A percentile compares a stretch with the other conserved stretches of the same genome.
These are phyloP conservation scores for Aphidius colemani DNA, from an alignment of 2,888 invertebrate species.

Conservation along the genomic window DNA sequence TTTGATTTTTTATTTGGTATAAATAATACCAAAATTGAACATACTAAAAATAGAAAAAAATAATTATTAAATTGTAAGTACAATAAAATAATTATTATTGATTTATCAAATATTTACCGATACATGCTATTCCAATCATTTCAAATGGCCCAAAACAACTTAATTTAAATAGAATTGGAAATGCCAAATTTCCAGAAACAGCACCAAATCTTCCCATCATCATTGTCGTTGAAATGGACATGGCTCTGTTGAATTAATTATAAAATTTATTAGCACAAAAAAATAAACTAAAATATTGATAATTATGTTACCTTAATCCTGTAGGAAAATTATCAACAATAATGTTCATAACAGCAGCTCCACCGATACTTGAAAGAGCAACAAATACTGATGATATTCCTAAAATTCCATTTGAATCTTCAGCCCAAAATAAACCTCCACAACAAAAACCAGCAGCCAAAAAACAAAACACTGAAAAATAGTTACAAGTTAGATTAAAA, in stretches of 20 bases:
- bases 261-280: not conserved
- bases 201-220: conserved; percentile 76
- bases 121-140: conserved; percentile 67
- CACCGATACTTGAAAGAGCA: conserved; percentile 59
- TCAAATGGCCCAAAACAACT: conserved; percentile 77
- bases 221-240: conserved; percentile 73
- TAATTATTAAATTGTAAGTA: conserved; percentile 2
- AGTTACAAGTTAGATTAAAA: conserved; percentile 5
- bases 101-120: conserved; percentile 59
- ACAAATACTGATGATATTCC: conserved; percentile 54
- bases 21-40: conserved; percentile 42
- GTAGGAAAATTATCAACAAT: conserved; percentile 58
- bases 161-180: conserved; percentile 70
- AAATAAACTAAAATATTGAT: conserved; percentile 7
- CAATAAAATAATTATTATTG: too few species aligned
- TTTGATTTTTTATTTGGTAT: conserved; percentile 37
- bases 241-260: conserved; percentile 64
- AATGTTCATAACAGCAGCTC: conserved; percentile 63
- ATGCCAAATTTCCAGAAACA: conserved; percentile 72
- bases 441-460: conserved; percentile 53
- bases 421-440: conserved; percentile 54
- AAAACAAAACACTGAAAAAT: conserved; percentile 51
- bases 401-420: conserved; percentile 48
- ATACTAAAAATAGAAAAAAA: conserved; percentile 37
- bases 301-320: conserved; percentile 45